A percentile compares a stretch with the other conserved stretches of the same genome.
Evolutionary conservation across 2,797 vertebrate species (phyloP).

Genomic region (Smutsia gigantea): DNA sequence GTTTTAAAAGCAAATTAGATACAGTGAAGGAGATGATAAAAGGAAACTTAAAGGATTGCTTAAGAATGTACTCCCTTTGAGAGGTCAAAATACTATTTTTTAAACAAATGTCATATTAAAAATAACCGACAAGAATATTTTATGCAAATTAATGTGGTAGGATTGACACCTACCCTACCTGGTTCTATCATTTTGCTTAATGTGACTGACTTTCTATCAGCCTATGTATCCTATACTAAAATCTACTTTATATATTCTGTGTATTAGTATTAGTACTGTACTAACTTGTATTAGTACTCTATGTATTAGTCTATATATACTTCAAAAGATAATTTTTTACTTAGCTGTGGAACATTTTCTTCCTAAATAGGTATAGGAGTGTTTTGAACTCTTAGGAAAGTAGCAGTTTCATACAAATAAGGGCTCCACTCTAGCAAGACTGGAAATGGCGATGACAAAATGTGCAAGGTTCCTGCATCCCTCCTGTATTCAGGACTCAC

Average conservation of each 20-base stretch:
- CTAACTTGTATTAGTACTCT: too few relatives aligned
- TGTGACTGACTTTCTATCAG: not conserved
- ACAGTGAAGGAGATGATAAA: not conserved
- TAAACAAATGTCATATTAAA: conserved; percentile 29
- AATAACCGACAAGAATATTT: not conserved
- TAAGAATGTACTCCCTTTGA: not conserved
- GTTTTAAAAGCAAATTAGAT: too few relatives aligned
- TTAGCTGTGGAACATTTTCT: not conserved
- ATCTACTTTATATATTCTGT: too few relatives aligned
- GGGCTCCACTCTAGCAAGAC: not conserved
- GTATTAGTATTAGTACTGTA: too few relatives aligned
- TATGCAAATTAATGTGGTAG: not conserved
- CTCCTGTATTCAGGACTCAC: not conserved
- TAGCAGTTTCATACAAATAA: not conserved
- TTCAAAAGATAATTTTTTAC: not conserved
- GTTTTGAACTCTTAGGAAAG: not conserved
- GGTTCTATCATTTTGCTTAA: not conserved
- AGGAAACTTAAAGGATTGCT: not conserved
- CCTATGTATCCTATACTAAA: not conserved
- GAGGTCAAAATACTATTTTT: not conserved
- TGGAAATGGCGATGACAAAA: not conserved
- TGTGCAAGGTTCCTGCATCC: too few relatives aligned
- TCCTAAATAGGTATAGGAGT: not conserved
- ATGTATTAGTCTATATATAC: not conserved
- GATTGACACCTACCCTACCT: not conserved